Evolutionary conservation across 2,888 invertebrate species (phyloP).

Genomic region (Lithophane ornitopus): DNA sequence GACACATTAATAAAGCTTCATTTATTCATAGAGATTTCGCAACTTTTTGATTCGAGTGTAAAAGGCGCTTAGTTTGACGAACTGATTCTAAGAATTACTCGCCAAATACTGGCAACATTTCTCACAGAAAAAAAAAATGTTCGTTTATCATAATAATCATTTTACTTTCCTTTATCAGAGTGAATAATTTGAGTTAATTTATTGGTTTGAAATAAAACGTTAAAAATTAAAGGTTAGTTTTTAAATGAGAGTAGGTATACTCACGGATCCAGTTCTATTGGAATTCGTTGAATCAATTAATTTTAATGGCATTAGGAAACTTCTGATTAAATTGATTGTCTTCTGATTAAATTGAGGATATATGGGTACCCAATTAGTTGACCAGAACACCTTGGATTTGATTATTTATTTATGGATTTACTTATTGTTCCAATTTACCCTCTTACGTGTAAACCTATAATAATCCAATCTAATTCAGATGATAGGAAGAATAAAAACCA

Average conservation of each 20-base stretch:
- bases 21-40: not conserved
- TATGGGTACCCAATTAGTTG: not conserved
- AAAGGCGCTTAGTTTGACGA: not conserved
- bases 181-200: not conserved
- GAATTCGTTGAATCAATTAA: not conserved
- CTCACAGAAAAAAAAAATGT: not conserved
- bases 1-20: not conserved
- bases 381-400: not conserved
- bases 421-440: not conserved
- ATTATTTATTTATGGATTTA: not conserved
- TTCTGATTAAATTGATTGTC: not conserved
- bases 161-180: constrained; percentile 1
- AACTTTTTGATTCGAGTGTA: not conserved
- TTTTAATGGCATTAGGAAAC: not conserved
- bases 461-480: not conserved
- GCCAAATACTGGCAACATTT: not conserved
- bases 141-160: too few species aligned
- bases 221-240: not conserved
- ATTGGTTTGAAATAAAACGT: constrained; percentile 24
- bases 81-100: not conserved
- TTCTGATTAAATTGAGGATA: not conserved
- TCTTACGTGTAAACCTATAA: not conserved
- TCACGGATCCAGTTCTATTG: not conserved
- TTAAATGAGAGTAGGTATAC: not conserved
- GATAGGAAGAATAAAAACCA: not conserved